Evolutionary conservation across 2,797 vertebrate species (phyloP).

Genomic region (Sebastes miniatus): DNA sequence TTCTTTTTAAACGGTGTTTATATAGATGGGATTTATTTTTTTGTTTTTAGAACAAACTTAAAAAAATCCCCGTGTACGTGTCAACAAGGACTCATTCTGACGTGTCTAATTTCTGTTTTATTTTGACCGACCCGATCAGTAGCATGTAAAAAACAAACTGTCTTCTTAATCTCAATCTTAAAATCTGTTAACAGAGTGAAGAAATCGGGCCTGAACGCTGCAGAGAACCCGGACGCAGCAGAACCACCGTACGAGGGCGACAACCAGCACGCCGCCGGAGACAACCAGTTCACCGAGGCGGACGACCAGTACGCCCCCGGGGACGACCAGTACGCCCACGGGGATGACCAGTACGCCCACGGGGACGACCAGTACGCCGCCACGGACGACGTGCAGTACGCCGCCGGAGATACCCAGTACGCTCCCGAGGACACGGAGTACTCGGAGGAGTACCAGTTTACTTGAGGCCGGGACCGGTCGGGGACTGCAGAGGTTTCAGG

Average conservation of each 20-base stretch:
- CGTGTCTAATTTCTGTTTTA: neutral
- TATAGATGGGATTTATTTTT: neutral
- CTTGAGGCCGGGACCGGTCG: constrained; percentile 40
- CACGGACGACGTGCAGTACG: neutral
- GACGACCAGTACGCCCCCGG: neutral
- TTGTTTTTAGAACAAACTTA: too few relatives aligned
- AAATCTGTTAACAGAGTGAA: constrained; percentile 60
- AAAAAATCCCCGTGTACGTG: too few relatives aligned
- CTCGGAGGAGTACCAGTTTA: constrained; percentile 66
- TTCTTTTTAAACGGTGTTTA: too few relatives aligned
- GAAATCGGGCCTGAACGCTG: constrained; percentile 52
- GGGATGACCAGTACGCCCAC: neutral
- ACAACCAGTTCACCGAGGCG: neutral
- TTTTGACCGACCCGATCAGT: neutral
- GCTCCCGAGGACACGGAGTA: constrained; percentile 52
- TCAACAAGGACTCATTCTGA: neutral
- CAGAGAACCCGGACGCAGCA: constrained; percentile 37
- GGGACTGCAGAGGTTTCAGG: constrained; percentile 40
- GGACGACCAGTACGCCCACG: neutral
- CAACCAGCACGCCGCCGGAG: neutral
- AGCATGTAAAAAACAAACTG: neutral
- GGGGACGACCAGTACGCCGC: neutral
- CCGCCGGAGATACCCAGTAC: constrained; percentile 13
- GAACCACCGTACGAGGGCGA: neutral
- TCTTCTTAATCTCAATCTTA: too few relatives aligned